Percentiles rank a stretch among this genome's conserved stretches.
Conservation (phyloP, 2,113 vertebrate species). For the Cichladusa arquata region DNA sequence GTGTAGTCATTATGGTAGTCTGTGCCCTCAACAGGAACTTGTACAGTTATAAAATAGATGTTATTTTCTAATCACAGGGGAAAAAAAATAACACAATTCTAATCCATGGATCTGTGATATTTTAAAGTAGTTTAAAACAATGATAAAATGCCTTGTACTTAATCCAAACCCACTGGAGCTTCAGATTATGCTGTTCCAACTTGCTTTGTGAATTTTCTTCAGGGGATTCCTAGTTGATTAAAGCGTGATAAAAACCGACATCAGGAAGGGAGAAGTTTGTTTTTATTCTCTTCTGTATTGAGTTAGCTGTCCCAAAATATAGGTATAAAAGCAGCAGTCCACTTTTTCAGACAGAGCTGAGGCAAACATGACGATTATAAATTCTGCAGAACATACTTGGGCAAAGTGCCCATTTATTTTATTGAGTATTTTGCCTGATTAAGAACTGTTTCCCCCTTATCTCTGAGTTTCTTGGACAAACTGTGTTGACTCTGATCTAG, state of each 20-base stretch:
- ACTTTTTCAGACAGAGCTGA: not conserved
- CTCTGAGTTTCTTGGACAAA: conserved; percentile 22
- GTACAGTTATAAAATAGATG: not conserved
- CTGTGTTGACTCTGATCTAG: conserved; percentile 26
- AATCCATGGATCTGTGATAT: not conserved
- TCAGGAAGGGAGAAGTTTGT: not conserved
- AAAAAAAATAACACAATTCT: not conserved
- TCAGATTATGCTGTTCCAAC: conserved; percentile 38
- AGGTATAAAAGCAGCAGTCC: not conserved
- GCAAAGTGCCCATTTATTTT: not conserved
- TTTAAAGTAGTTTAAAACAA: conserved; percentile 20
- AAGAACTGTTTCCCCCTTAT: conserved; percentile 15
- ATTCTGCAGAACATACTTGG: not conserved
- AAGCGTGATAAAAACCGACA: not conserved
- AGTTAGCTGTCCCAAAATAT: not conserved
- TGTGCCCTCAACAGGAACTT: not conserved
- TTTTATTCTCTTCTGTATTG: not conserved
- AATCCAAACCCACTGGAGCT: conserved; percentile 35
- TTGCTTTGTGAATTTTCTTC: conserved; percentile 32
- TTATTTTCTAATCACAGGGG: not conserved
- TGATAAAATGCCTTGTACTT: conserved; percentile 20
- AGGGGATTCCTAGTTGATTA: not conserved
- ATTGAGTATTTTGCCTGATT: not conserved
- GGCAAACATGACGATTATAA: not conserved
- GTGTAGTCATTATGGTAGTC: not conserved